Percentiles rank a stretch among this genome's conserved stretches.
phyloP scores from a whole-genome alignment of 2,113 vertebrate species.

The Hippocampus abdominalis region DNA sequence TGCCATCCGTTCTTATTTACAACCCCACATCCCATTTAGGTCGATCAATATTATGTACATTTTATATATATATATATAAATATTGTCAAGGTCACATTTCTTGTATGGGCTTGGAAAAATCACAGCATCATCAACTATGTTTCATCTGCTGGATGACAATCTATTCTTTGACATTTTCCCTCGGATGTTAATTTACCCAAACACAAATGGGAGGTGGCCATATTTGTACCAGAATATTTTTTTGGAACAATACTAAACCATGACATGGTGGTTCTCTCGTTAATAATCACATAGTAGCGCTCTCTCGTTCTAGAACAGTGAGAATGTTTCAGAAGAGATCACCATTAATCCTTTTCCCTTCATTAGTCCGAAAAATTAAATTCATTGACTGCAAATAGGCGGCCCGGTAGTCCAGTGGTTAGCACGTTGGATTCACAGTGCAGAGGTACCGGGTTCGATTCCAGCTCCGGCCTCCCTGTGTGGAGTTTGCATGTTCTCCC shows the following conservation, averaged over 20 bases:
- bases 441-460: too few species aligned
- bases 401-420: too few species aligned
- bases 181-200: background rate
- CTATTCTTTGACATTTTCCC: background rate
- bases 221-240: background rate
- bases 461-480: too few species aligned
- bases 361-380: too few species aligned
- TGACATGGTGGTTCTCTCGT: too few species aligned
- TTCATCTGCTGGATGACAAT: background rate
- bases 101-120: background rate
- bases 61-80: background rate
- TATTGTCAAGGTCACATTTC: constrained; percentile 2
- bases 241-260: background rate
- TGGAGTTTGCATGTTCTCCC: too few species aligned
- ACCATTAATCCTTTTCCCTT: too few species aligned
- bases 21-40: background rate
- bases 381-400: too few species aligned
- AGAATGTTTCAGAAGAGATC: too few species aligned
- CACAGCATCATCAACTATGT: background rate
- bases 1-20: background rate
- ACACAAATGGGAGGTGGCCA: background rate
- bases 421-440: too few species aligned
- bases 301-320: too few species aligned
- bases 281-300: too few species aligned
- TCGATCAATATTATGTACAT: background rate